Base-by-base conservation (phyloP, 2,113 vertebrate genomes). In the Nothobranchius kuhntae region DNA sequence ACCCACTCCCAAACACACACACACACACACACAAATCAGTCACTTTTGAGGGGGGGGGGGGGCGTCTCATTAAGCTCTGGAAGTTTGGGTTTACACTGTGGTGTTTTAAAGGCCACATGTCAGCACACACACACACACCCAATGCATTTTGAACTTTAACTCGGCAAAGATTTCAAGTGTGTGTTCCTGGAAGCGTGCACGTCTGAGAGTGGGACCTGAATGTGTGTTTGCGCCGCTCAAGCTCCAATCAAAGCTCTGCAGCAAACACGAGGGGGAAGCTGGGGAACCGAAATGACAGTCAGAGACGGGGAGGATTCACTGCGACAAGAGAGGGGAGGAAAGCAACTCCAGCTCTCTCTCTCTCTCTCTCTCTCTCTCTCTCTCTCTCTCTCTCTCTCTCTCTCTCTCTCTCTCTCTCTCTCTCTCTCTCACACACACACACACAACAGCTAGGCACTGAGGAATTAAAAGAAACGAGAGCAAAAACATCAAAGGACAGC, bases 201-300 rank as follows among this genome's bases (percentile, higher is more conserved):
- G 38, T 40, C 38, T 40, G 38, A 40, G 38, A 6, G 6, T 40
- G 38, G 6, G 38, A 40, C 38, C 38, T 40, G 7, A 2, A 40
- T 35, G 51, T 24, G 38, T 47, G 30, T 55, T 63, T 46, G 1
- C 1, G 53, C 17, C 7, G 2, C 24, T 73, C 53, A n/a, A 50
- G 75, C 66, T 68, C 2, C 12, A 84, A 65, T 82, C 86, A 82
- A 81, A 88, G 82, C 77, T 48, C 80, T 63, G 84, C 80, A 77
- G 80, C 73, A 77, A 79, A 81, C 57, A 68, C 14, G 55, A 72
- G 56, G 78, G 81, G 54, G 67, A 77, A 59, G 58, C 74, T 80
- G 71, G 77, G 55, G 63, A 76, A 75, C 67, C 67, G 64, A 68
- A 62, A 75, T 68, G 44, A 48, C 11, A 73, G 52, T 9, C 61